Evolutionary conservation across 2,797 vertebrate genomes (phyloP).

Genomic region (Tamandua tetradactyla): DNA sequence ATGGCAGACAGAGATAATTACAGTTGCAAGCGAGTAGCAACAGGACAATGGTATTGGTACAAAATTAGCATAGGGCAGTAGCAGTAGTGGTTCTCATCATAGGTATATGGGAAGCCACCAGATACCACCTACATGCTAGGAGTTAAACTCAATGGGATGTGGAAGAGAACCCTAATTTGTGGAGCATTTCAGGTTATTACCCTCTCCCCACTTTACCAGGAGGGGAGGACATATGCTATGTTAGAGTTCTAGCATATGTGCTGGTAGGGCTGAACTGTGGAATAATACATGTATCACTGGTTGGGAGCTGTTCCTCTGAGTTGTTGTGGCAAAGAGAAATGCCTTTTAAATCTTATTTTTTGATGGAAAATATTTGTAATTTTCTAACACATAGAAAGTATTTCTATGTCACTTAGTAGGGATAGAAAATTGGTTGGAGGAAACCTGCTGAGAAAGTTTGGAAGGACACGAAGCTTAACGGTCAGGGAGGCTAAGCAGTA

Average conservation of each 20-base stretch:
- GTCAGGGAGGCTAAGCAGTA: background rate
- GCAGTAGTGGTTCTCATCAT: background rate
- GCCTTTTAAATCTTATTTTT: background rate
- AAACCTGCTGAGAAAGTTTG: background rate
- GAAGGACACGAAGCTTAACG: background rate
- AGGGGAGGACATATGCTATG: background rate
- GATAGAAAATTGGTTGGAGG: background rate
- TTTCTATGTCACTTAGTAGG: background rate
- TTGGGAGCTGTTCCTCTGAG: background rate
- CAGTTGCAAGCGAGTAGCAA: background rate
- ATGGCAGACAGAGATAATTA: background rate
- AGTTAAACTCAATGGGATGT: background rate
- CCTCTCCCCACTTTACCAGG: background rate
- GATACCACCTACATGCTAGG: background rate
- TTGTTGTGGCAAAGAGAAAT: conserved; percentile 20
- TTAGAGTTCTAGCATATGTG: background rate
- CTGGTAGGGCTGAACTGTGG: background rate
- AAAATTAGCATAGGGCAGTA: background rate
- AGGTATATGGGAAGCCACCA: background rate
- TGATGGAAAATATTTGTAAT: background rate
- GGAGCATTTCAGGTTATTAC: background rate
- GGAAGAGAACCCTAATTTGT: background rate
- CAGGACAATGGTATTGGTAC: background rate
- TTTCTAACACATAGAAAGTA: background rate
- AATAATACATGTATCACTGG: background rate